These are phyloP conservation scores for Cebus imitator DNA, from an alignment of 2,113 vertebrate species.

Conservation along the genomic window DNA sequence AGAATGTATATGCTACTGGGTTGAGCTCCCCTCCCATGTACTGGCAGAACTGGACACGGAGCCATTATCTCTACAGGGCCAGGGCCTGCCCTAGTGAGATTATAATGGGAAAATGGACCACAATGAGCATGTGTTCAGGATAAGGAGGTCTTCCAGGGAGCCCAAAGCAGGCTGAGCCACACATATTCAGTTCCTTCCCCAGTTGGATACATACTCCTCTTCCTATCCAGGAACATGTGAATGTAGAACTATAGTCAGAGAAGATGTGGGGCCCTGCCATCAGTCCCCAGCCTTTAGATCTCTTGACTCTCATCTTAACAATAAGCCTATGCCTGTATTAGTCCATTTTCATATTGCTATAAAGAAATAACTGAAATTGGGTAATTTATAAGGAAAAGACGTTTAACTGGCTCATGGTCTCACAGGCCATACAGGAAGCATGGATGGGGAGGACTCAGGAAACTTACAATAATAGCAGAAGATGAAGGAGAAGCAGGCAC, in stretches of 20 bases:
- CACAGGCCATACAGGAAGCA: too few relatives aligned
- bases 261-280: background rate
- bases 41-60: background rate
- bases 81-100: background rate
- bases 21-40: background rate
- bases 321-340: background rate
- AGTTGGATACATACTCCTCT: background rate
- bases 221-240: background rate
- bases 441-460: too few relatives aligned
- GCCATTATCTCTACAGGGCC: background rate
- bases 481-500: too few relatives aligned
- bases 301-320: background rate
- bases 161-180: background rate
- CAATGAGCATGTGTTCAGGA: background rate
- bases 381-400: too few relatives aligned
- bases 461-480: too few relatives aligned
- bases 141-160: background rate
- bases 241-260: background rate
- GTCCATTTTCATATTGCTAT: too few relatives aligned
- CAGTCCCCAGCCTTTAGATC: background rate
- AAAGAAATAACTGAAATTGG: too few relatives aligned
- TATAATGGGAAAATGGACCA: background rate
- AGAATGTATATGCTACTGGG: too few relatives aligned
- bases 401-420: too few relatives aligned
- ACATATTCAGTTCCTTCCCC: background rate